Evolutionary conservation across 2,888 invertebrate species (phyloP).

Genomic region (Tenthredo amoena): DNA sequence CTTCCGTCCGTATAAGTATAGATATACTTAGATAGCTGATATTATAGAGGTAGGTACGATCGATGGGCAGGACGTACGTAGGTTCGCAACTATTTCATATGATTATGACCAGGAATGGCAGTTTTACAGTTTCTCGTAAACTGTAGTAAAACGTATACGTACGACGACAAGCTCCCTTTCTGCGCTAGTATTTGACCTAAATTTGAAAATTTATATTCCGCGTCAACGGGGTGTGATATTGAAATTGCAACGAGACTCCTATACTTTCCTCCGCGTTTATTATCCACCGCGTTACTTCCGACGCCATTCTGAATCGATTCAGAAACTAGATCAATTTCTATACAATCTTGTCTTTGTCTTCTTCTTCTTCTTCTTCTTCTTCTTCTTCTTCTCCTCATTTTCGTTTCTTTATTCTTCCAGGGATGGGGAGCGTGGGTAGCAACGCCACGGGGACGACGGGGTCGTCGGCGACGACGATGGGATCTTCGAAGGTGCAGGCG

Average conservation of each 20-base stretch:
- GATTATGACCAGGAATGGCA: slow-evolving; percentile 43
- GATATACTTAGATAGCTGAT: not conserved
- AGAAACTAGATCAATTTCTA: slow-evolving; percentile 54
- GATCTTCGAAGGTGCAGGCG: slow-evolving; percentile 78
- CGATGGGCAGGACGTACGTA: slow-evolving; percentile 48
- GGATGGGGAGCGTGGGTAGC: slow-evolving; percentile 72
- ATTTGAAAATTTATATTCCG: slow-evolving; percentile 17
- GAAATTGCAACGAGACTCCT: slow-evolving; percentile 3
- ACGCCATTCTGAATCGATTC: not conserved
- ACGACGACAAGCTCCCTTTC: not conserved
- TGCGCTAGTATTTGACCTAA: slow-evolving; percentile 20
- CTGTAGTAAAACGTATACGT: not conserved
- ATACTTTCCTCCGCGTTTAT: slow-evolving; percentile 21
- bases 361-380: not conserved
- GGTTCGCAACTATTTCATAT: slow-evolving; percentile 54
- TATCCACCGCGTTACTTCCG: not conserved
- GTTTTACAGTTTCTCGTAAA: slow-evolving; percentile 48
- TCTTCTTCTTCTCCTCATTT: not conserved
- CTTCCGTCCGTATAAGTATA: not conserved
- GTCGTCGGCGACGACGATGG: slow-evolving; percentile 79
- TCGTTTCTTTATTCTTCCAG: slow-evolving; percentile 61
- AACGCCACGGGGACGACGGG: slow-evolving; percentile 77
- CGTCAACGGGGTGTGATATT: slow-evolving; percentile 45
- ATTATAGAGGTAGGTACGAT: slow-evolving; percentile 3
- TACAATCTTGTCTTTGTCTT: slow-evolving; percentile 50